phyloP scores from a whole-genome alignment of 53 echinoderm and acorn worm species.

The Patiria pectinifera region DNA sequence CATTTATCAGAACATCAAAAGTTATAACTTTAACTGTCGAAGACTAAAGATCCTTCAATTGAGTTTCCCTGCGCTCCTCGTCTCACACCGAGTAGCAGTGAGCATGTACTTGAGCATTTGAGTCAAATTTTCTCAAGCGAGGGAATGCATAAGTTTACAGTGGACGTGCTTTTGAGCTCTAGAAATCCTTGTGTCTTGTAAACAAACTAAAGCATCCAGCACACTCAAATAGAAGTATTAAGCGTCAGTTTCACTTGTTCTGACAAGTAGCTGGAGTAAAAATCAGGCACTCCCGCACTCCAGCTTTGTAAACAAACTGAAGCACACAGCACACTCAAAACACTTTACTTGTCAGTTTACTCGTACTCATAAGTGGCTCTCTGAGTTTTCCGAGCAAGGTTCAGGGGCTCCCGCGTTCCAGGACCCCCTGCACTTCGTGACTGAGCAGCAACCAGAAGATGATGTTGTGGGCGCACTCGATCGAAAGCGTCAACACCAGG shows the following conservation, averaged over 20 bases:
- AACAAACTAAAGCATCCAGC: background rate
- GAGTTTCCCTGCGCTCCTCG: background rate
- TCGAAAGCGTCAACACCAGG: conserved; percentile 87
- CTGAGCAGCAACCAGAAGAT: conserved; percentile 92
- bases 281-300: conserved; percentile 20
- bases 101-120: background rate
- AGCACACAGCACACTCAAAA: background rate
- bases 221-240: no score
- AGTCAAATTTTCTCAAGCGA: background rate
- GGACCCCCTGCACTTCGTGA: conserved; percentile 67
- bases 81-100: background rate
- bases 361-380: background rate
- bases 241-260: background rate
- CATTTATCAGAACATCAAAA: background rate
- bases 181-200: background rate
- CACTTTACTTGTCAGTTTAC: background rate
- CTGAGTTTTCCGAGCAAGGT: background rate
- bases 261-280: background rate
- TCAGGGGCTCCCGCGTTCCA: conserved; percentile 34
- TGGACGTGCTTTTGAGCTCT: background rate
- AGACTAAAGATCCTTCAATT: background rate
- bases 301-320: background rate
- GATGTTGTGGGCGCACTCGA: conserved; percentile 98
- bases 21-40: background rate
- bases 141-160: background rate